Evolutionary conservation across 2,113 vertebrate species (phyloP).

Genomic region (Panthera tigris): DNA sequence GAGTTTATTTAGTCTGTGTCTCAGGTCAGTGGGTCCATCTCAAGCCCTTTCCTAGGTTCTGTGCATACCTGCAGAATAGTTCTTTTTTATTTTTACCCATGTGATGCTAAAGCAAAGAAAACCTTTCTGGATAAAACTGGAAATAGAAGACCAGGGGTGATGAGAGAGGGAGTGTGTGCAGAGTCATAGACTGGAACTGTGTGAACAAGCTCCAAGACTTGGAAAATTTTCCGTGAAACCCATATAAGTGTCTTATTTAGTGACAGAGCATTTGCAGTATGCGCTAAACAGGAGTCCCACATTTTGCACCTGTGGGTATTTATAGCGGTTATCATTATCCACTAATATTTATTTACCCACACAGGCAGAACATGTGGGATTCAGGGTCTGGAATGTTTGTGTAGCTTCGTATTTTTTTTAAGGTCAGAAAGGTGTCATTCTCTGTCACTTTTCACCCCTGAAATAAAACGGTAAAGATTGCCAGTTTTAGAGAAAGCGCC

Average conservation of each 20-base stretch:
- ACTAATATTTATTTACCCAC: neutral
- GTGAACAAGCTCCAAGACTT: neutral
- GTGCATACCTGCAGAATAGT: neutral
- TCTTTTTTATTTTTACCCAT: constrained; percentile 62
- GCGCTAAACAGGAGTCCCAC: rapidly evolving
- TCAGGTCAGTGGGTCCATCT: constrained; percentile 46
- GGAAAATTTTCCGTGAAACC: neutral
- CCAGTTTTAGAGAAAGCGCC: constrained; percentile 14
- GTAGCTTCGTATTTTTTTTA: neutral
- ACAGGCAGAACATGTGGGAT: neutral
- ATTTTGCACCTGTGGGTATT: neutral
- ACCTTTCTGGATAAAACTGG: neutral
- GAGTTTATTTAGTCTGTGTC: constrained; percentile 66
- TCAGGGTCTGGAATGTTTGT: neutral
- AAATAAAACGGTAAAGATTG: neutral
- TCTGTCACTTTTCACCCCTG: neutral
- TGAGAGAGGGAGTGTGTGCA: neutral
- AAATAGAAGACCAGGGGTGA: neutral
- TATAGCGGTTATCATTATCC: neutral
- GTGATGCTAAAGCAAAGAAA: neutral
- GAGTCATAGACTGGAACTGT: neutral
- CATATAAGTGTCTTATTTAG: neutral
- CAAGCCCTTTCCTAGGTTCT: neutral
- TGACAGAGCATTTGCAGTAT: neutral
- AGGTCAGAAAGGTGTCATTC: neutral